Conservation (phyloP, 1,140 invertebrate species). For the Telenomus remus region DNA sequence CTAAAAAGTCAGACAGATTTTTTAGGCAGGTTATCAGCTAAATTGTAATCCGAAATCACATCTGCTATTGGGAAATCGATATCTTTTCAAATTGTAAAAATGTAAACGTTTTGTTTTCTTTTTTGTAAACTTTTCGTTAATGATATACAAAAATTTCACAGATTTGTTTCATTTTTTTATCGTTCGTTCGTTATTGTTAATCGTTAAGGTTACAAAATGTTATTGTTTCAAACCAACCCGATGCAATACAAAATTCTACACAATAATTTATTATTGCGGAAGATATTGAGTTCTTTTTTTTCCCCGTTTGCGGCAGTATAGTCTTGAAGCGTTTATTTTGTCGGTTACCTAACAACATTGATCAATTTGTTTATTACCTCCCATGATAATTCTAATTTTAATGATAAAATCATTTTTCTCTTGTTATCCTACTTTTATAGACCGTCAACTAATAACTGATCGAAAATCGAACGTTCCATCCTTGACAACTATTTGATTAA, state of each 20-base stretch:
- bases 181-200: background rate
- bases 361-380: conserved; percentile 5
- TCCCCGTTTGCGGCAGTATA: conserved; percentile 13
- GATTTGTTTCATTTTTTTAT: too few species aligned
- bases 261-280: conserved; percentile 4
- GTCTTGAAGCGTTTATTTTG: conserved; percentile 17
- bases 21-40: too few species aligned
- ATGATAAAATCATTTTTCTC: background rate
- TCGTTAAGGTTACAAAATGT: conserved; percentile 9
- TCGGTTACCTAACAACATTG: conserved; percentile 15
- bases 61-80: too few species aligned
- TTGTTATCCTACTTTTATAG: background rate
- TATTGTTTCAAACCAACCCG: conserved; percentile 5
- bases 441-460: too few species aligned
- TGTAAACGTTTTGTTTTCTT: too few species aligned
- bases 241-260: conserved; percentile 1
- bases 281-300: conserved; percentile 4
- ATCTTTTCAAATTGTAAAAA: too few species aligned
- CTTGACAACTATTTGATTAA: too few species aligned
- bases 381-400: background rate
- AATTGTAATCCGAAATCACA: too few species aligned
- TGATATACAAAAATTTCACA: too few species aligned
- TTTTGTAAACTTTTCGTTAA: too few species aligned
- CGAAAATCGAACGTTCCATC: too few species aligned
- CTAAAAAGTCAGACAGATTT: too few species aligned